Base-by-base conservation (phyloP, 23 tunicate species). In the Aplidium turbinatum region DNA sequence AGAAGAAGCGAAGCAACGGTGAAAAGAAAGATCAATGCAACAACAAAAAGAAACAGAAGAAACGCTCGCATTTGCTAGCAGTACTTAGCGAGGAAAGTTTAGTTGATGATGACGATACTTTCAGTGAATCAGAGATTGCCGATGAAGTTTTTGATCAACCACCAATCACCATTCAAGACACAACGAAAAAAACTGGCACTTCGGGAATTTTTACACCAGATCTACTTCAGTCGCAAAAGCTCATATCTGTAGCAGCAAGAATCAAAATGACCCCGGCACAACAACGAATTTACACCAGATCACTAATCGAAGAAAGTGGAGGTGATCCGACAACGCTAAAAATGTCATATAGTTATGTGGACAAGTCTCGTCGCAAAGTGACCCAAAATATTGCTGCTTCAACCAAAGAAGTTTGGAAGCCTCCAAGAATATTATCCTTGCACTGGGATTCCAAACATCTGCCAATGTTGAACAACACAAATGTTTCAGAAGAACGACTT, bases 151-250 rank as follows among this genome's bases (percentile, higher is more conserved):
- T 25, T 54, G n/a, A 54, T 54, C 60, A 54, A 54, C n/a, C n/a
- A n/a, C n/a, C n/a, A 54, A n/a, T 54, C 60, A 54, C 60, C 60
- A 54, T 16, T n/a, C 6, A 54, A 54, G 60, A 11, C 60, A 54
- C 60, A 54, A 54, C 6, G 60, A 54, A 54, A 60, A 54, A 54
- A 54, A 54, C 60, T 54, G 60, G 60, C 60, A 54, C 60, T 54
- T 16, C 60, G n/a, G 22, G 60, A 18, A 18, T 54, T n/a, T 54
- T 60, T 54, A 5, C 6, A 54, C 23, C 60, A 54, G 60, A 54
- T 25, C 19, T 54, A 54, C 60, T 54, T 54, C 60, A 54, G 60
- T 54, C 22, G 60, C 60, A 54, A 54, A 54, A 54, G 60, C 60
- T 54, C n/a, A 54, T 54, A 54, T 13, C 60, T 54, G 60, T 16